Evolutionary conservation across 2,888 invertebrate genomes (phyloP), one percentile per base, ranked within the genome.

Genomic region (Cloeon dipterum): DNA sequence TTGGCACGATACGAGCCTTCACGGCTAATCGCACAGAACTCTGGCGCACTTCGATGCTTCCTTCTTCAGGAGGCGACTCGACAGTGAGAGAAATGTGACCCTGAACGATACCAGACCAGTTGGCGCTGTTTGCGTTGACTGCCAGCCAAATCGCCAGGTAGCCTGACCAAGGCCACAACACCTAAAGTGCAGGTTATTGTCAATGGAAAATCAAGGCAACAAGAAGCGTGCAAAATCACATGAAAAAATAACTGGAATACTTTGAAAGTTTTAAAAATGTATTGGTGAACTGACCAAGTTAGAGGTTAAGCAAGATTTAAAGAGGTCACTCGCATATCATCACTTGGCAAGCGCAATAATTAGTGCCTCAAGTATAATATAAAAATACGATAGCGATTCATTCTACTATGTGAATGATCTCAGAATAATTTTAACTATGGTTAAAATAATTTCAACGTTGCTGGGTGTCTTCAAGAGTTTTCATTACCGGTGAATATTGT

Each of bases 161-260:
- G 1, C 94, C 94, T 2, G 89, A 83, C 91, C 93, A 94, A 1
- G 94, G 94, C 93, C 93, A 96, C 37, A 94, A 59, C 25, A 78
- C 65, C 44, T 72, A 69, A 7, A 23, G 23, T 23, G 8, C 11
- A 23, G 11, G 7, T n/a, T 58, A 77, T 68, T 3, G 76, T 68
- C 38, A 83, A 68, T 0, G 81, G 67, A n/a, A n/a, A n/a, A n/a
- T n/a, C n/a, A n/a, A n/a, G n/a, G n/a, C 21, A 49, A 42, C 46
- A n/a, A n/a, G n/a, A n/a, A n/a, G n/a, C n/a, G n/a, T n/a, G n/a
- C n/a, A n/a, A n/a, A n/a, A n/a, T n/a, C n/a, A n/a, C n/a, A n/a
- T n/a, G n/a, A n/a, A n/a, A n/a, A n/a, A n/a, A n/a, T n/a, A n/a
- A n/a, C n/a, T n/a, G n/a, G n/a, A n/a, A n/a, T n/a, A n/a, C n/a